These are phyloP conservation scores for Oryctes rhinoceros DNA, from an alignment of 1,140 invertebrate species.

Conservation along the genomic window DNA sequence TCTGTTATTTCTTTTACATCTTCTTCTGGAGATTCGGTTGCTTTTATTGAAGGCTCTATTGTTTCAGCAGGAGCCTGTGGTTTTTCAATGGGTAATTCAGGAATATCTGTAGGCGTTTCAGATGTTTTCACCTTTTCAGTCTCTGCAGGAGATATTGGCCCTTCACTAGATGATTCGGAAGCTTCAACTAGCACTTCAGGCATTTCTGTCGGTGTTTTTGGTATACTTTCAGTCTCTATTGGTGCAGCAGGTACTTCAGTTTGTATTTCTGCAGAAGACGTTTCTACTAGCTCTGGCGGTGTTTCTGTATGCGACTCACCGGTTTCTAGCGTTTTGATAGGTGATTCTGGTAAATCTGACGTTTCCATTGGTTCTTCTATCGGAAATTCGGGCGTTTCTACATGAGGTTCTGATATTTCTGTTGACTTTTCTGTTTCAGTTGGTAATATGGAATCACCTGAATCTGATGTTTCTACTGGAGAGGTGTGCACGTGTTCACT, in stretches of 20 bases:
- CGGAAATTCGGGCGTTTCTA: too few species aligned
- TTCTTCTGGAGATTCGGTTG: constrained; percentile 38
- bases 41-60: not conserved
- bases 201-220: constrained; percentile 2
- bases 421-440: too few species aligned
- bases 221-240: not conserved
- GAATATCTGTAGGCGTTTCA: not conserved
- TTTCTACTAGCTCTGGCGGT: not conserved
- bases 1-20: constrained; percentile 37
- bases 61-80: not conserved
- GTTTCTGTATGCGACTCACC: not conserved
- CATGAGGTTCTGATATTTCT: too few species aligned
- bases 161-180: not conserved
- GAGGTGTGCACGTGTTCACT: too few species aligned
- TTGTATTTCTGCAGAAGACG: not conserved
- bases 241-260: not conserved
- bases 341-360: not conserved
- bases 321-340: not conserved
- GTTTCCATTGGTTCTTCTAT: too few species aligned
- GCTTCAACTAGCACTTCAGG: not conserved
- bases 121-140: not conserved
- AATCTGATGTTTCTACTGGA: too few species aligned
- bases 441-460: too few species aligned
- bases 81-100: constrained; percentile 4
- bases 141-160: not conserved